Evolutionary conservation across 2,888 invertebrate genomes (phyloP), one percentile per base, ranked within the genome.

Genomic region (Eupithecia dodoneata): DNA sequence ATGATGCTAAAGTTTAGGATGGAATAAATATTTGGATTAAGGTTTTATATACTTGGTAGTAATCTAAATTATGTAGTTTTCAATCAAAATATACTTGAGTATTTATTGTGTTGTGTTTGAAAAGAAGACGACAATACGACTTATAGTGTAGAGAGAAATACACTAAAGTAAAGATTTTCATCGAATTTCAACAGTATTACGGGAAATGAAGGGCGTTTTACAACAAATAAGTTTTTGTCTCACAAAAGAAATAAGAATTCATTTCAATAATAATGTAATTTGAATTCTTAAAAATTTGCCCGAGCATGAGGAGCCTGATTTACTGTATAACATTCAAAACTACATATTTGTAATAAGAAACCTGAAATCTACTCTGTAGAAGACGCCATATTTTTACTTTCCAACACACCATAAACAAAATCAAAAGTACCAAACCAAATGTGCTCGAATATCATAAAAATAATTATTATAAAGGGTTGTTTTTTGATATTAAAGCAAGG

Each of bases 401-500:
- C 45, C 45, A 69, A 6, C 45, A 45, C 45, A 18, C 45, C 30
- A n/a, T 9, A 15, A 49, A 7, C 18, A 42, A 67, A 44, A 67
- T 66, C 66, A n/a, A 9, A 9, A 67, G 18, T 7, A 49, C 30
- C 30, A 66, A 66, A 41, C 66, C 41, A 66, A 75, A 66, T 74
- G 55, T 55, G 44, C 49, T 73, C 30, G 42, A 42, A 67, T 71
- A 65, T 76, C 77, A 78, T 79, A 79, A 79, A 80, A 76, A 70
- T 70, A 49, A 70, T 70, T 83, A 84, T 30, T 84, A 85, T 76
- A 76, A 85, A 84, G 87, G 88, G 87, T 81, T 85, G 85, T 88
- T 92, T 91, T 92, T 90, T 87, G 70, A 87, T 91, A 90, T 90
- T 87, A 81, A 82, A 80, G 82, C 81, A 84, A 84, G 83, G 87